Percentiles rank a stretch among this genome's conserved stretches.
Evolutionary conservation across 1,140 invertebrate genomes (phyloP).

Genomic region (Psix sp.): DNA sequence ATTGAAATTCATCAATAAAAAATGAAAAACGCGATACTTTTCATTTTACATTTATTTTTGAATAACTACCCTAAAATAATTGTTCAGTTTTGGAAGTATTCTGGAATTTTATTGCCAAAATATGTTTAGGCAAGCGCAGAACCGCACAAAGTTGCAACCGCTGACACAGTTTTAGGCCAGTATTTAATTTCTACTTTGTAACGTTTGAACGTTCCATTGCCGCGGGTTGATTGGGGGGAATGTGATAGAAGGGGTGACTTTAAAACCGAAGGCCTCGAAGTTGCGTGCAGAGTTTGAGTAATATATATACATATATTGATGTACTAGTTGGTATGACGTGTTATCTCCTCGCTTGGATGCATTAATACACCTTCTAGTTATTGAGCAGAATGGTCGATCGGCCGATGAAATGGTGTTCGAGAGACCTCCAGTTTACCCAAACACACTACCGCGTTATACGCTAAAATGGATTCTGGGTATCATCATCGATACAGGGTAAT

Average conservation of each 20-base stretch:
- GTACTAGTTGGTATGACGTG: conserved; percentile 31
- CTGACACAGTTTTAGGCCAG: conserved; percentile 30
- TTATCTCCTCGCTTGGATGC: conserved; percentile 72
- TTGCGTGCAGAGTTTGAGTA: conserved; percentile 16
- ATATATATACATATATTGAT: conserved; percentile 37
- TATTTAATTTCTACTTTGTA: conserved; percentile 53
- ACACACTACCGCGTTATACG: conserved; percentile 42
- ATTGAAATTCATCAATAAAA: no score
- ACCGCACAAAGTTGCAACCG: conserved; percentile 29
- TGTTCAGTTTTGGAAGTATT: conserved; percentile 5
- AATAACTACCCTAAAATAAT: no score
- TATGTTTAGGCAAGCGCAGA: conserved; percentile 16
- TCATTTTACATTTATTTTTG: no score
- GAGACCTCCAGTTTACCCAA: conserved; percentile 25
- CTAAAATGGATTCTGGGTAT: conserved; percentile 67
- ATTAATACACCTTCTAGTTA: conserved; percentile 72
- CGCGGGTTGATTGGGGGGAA: conserved; percentile 25
- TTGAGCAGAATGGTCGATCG: conserved; percentile 69
- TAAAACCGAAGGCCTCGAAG: conserved; percentile 13
- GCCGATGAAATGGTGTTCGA: conserved; percentile 49
- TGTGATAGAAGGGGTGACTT: conserved; percentile 8
- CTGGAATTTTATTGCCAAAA: conserved; percentile 11
- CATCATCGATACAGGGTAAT: conserved; percentile 68
- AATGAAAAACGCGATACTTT: no score
- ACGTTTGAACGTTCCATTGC: conserved; percentile 43